Evolutionary conservation across 2,888 invertebrate genomes (phyloP).

Genomic region (Brachyopa scutellaris): DNA sequence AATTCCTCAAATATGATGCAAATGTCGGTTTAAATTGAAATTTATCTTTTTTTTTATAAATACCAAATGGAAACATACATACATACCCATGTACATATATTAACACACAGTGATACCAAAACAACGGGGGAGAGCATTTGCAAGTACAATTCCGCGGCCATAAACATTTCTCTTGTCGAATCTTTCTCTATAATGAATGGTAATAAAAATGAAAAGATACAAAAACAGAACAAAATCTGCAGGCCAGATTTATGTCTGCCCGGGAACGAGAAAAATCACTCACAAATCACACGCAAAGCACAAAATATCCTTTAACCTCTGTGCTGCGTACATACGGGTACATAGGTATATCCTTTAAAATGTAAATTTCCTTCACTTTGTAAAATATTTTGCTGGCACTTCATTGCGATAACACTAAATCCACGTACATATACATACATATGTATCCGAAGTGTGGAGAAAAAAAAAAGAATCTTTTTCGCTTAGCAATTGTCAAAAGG

Average conservation of each 20-base stretch:
- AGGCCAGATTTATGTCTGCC: slow-evolving; percentile 43
- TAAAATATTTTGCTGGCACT: slow-evolving; percentile 55
- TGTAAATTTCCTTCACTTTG: slow-evolving; percentile 65
- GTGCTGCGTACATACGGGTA: background rate
- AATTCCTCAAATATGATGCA: slow-evolving; percentile 42
- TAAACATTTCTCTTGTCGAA: slow-evolving; percentile 65
- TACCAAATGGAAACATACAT: too few relatives aligned
- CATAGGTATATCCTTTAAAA: slow-evolving; percentile 57
- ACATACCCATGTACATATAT: background rate
- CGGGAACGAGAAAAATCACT: slow-evolving; percentile 4
- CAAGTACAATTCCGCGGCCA: slow-evolving; percentile 24
- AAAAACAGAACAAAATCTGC: slow-evolving; percentile 15
- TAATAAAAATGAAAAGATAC: slow-evolving; percentile 28
- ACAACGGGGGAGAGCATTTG: background rate
- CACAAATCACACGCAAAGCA: slow-evolving; percentile 10
- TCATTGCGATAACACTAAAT: slow-evolving; percentile 61
- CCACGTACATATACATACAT: slow-evolving; percentile 1
- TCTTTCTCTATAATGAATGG: slow-evolving; percentile 45
- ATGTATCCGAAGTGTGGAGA: background rate
- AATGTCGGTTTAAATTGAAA: slow-evolving; percentile 46
- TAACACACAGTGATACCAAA: background rate
- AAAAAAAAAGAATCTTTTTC: background rate
- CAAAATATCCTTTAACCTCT: slow-evolving; percentile 12
- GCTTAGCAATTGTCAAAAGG: background rate
- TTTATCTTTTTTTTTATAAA: slow-evolving; percentile 24